Evolutionary conservation across 2,888 invertebrate genomes (phyloP).

Genomic region (Omphaloscelis lunosa): DNA sequence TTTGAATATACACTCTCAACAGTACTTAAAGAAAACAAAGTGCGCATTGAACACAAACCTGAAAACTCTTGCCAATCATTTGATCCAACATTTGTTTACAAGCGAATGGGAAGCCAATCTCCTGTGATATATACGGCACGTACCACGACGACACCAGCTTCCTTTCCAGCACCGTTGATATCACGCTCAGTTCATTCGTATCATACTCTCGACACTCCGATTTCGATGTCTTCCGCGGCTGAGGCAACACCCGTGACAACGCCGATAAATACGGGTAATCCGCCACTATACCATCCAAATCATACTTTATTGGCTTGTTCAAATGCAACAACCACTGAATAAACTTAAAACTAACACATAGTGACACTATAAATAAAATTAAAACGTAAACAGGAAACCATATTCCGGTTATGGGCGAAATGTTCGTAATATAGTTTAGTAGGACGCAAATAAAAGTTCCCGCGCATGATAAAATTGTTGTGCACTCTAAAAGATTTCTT

Average conservation of each 20-base stretch:
- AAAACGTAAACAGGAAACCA: slow-evolving; percentile 86
- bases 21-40: not conserved
- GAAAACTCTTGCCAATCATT: slow-evolving; percentile 86
- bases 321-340: slow-evolving; percentile 89
- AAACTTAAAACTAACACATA: slow-evolving; percentile 88
- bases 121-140: slow-evolving; percentile 85
- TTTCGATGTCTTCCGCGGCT: slow-evolving; percentile 50
- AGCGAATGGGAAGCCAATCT: slow-evolving; percentile 88
- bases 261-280: slow-evolving; percentile 78
- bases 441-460: slow-evolving; percentile 79
- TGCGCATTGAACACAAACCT: slow-evolving; percentile 73
- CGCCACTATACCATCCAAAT: slow-evolving; percentile 76
- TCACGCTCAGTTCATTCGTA: slow-evolving; percentile 86
- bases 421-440: slow-evolving; percentile 82
- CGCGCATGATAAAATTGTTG: slow-evolving; percentile 78
- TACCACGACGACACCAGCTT: slow-evolving; percentile 89
- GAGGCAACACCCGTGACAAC: slow-evolving; percentile 74
- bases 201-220: slow-evolving; percentile 82
- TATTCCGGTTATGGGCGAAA: slow-evolving; percentile 84
- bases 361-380: slow-evolving; percentile 82
- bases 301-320: slow-evolving; percentile 88
- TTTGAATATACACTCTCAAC: not conserved
- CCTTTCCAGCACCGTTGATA: slow-evolving; percentile 86
- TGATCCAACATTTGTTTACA: slow-evolving; percentile 89
- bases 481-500: slow-evolving; percentile 82